These are phyloP conservation scores for Sitta carolinensis DNA, from an alignment of 2,797 vertebrate species.

Conservation along the genomic window DNA sequence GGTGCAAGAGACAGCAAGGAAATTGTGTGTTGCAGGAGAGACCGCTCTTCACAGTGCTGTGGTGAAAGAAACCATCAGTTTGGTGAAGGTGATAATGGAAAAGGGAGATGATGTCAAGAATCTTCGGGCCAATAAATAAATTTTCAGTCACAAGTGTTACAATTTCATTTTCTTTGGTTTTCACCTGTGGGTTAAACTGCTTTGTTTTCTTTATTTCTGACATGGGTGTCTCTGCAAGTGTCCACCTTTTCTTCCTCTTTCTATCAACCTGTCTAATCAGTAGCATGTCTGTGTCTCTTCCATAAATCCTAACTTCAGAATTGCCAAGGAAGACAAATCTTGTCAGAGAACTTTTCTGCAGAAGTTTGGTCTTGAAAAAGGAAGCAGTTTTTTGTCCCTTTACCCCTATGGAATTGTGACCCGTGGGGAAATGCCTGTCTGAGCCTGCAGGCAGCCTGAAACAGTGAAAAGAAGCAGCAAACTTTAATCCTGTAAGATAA, in stretches of 20 bases:
- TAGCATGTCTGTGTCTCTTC: not conserved
- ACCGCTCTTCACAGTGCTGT: not conserved
- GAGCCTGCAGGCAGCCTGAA: not conserved
- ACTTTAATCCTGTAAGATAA: not conserved
- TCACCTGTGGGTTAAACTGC: not conserved
- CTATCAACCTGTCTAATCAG: not conserved
- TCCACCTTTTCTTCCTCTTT: not conserved
- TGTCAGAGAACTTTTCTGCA: not conserved
- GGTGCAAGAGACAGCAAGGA: not conserved
- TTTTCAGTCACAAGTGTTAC: not conserved
- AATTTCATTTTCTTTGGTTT: not conserved
- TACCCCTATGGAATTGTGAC: not conserved
- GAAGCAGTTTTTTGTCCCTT: not conserved
- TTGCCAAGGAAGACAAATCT: not conserved
- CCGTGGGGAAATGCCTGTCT: not conserved
- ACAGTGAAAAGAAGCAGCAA: not conserved
- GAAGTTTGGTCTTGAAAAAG: not conserved
- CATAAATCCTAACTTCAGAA: not conserved
- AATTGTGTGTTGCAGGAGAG: not conserved
- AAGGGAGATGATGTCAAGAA: not conserved
- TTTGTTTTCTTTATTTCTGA: not conserved
- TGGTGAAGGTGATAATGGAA: not conserved
- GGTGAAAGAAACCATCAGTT: not conserved
- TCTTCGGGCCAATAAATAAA: not conserved
- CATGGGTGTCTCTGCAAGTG: not conserved